Evolutionary conservation across 1,140 invertebrate species (phyloP).

Genomic region (Zophobas morio): DNA sequence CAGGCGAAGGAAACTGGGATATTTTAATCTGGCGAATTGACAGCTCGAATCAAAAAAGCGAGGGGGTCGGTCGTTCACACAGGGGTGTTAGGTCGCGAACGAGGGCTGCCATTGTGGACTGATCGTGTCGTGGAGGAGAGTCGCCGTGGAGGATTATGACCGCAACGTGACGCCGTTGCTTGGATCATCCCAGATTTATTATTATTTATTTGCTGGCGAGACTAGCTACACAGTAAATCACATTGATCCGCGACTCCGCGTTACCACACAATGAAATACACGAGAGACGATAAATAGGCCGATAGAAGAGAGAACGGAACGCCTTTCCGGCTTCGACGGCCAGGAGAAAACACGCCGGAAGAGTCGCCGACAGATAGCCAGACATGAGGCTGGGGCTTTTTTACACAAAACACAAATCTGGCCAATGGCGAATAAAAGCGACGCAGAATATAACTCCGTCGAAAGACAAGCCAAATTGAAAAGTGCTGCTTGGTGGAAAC

Average conservation of each 20-base stretch:
- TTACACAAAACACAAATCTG: conserved; percentile 21
- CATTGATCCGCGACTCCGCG: conserved; percentile 52
- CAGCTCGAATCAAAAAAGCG: too few species aligned
- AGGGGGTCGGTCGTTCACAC: conserved; percentile 37
- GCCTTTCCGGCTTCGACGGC: conserved; percentile 35
- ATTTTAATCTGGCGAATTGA: too few species aligned
- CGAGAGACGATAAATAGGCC: conserved; percentile 52
- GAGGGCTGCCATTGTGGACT: conserved; percentile 37
- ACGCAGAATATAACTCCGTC: not conserved
- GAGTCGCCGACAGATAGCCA: conserved; percentile 38
- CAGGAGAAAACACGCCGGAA: conserved; percentile 38
- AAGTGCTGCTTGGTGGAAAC: not conserved
- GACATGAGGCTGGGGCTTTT: conserved; percentile 27
- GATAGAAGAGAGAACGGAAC: conserved; percentile 44
- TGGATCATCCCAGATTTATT: conserved; percentile 56
- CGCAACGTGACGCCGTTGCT: conserved; percentile 54
- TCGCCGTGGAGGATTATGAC: conserved; percentile 51
- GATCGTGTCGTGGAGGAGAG: conserved; percentile 40
- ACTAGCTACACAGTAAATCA: conserved; percentile 50
- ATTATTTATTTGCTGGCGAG: conserved; percentile 54
- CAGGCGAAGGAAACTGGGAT: not conserved
- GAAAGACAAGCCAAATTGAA: conserved; percentile 29
- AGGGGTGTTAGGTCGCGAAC: conserved; percentile 39
- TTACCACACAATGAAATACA: conserved; percentile 54
- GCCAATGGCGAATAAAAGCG: conserved; percentile 19